A percentile compares a stretch with the other conserved stretches of the same genome.
These are phyloP conservation scores for Drosophila kambysellisi DNA, from an alignment of 2,888 invertebrate genomes.

Conservation along the genomic window DNA sequence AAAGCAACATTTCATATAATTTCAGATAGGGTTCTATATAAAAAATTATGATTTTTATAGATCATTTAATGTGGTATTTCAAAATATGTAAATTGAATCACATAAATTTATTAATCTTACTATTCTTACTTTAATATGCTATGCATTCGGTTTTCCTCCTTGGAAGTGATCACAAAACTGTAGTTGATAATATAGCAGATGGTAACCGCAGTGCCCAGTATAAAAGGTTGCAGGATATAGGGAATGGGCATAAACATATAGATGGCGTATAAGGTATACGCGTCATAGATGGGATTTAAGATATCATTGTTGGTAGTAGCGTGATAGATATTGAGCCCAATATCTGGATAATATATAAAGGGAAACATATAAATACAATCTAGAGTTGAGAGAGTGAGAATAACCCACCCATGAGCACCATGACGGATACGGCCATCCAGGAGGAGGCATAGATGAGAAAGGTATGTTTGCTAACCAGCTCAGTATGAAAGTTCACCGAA, in stretches of 20 bases:
- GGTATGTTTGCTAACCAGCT: conserved; percentile 82
- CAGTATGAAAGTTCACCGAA: conserved; percentile 82
- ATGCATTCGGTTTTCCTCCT: conserved; percentile 82
- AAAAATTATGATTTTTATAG: not conserved
- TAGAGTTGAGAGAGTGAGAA: not conserved
- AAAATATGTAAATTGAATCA: not conserved
- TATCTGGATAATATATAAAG: conserved; percentile 85
- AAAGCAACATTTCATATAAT: not conserved
- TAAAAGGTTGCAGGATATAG: conserved; percentile 89
- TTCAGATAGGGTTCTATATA: not conserved
- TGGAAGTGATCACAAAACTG: conserved; percentile 85
- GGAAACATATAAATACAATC: not conserved
- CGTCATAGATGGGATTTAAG: conserved; percentile 89
- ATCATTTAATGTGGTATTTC: not conserved
- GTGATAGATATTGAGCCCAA: conserved; percentile 89
- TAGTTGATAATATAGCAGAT: conserved; percentile 88
- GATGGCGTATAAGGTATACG: conserved; percentile 90
- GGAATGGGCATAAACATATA: conserved; percentile 94
- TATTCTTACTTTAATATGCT: conserved; percentile 85
- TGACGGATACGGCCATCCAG: conserved; percentile 85
- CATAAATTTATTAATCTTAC: not conserved
- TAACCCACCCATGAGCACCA: conserved; percentile 86
- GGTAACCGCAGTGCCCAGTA: conserved; percentile 90
- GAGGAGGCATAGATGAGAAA: conserved; percentile 85
- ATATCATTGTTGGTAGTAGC: conserved; percentile 86